Percentiles rank a stretch among this genome's conserved stretches.
phyloP scores from a whole-genome alignment of 2,888 invertebrate species.

The Drosophila emarginata region DNA sequence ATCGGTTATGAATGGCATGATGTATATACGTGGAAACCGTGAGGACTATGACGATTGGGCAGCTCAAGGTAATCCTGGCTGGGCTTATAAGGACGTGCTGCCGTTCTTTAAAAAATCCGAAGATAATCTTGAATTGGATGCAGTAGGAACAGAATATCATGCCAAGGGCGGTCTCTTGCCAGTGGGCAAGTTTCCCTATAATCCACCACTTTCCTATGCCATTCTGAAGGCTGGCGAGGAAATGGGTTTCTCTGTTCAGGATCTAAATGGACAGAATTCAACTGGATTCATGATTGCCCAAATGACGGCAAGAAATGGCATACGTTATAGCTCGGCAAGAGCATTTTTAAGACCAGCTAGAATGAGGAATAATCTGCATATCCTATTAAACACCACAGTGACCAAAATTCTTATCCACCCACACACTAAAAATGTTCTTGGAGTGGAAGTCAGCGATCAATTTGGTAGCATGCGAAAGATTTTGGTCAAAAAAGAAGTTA shows the following conservation, averaged over 20 bases:
- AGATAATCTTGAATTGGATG: conserved; percentile 87
- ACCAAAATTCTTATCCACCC: conserved; percentile 90
- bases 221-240: conserved; percentile 91
- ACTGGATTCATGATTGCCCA: conserved; percentile 95
- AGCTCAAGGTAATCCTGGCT: conserved; percentile 91
- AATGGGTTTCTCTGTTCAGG: conserved; percentile 89
- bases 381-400: conserved; percentile 92
- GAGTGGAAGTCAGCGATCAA: conserved; percentile 86
- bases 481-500: conserved; percentile 91
- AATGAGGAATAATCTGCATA: conserved; percentile 89
- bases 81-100: conserved; percentile 94
- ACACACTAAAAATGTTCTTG: conserved; percentile 88
- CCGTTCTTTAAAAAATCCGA: conserved; percentile 95
- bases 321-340: conserved; percentile 90
- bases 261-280: conserved; percentile 90
- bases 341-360: conserved; percentile 92
- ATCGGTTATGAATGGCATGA: conserved; percentile 97
- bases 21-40: conserved; percentile 94
- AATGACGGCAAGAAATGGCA: conserved; percentile 93
- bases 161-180: conserved; percentile 90
- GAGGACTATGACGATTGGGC: conserved; percentile 95
- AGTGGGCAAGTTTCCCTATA: conserved; percentile 92
- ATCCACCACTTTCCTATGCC: conserved; percentile 90
- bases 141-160: conserved; percentile 90
- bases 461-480: conserved; percentile 85